These are phyloP conservation scores for Tretioscincus oriximinensis DNA, from an alignment of 2,113 vertebrate species.

Conservation along the genomic window DNA sequence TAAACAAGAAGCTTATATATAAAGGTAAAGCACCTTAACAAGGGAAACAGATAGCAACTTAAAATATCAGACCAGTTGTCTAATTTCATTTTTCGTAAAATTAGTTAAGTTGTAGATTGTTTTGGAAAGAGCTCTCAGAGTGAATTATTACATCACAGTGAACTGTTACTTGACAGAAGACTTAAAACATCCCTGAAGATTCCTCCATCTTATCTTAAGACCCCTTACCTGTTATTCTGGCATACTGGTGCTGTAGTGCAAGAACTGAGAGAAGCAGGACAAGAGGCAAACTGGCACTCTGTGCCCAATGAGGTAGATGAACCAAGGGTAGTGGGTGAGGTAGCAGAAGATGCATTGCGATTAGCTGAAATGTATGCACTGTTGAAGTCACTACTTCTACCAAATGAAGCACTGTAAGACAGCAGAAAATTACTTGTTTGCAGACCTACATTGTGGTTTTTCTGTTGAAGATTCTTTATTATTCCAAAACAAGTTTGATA, in stretches of 20 bases:
- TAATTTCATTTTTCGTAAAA: background rate
- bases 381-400: conserved; percentile 76
- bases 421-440: conserved; percentile 70
- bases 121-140: conserved; percentile 13
- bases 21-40: background rate
- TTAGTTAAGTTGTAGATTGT: background rate
- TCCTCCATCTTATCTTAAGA: conserved; percentile 23
- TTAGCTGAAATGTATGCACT: conserved; percentile 77
- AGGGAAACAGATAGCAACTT: conserved; percentile 48
- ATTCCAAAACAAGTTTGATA: too few relatives aligned
- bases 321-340: conserved; percentile 74
- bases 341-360: conserved; percentile 73
- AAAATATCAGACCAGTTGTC: conserved; percentile 24
- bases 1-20: conserved; percentile 40
- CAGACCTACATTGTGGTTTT: conserved; percentile 25
- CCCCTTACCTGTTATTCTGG: conserved; percentile 69
- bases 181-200: background rate
- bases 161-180: background rate
- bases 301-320: conserved; percentile 71
- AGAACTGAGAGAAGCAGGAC: conserved; percentile 65
- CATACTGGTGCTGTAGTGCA: conserved; percentile 56
- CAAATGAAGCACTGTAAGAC: conserved; percentile 78
- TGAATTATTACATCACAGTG: background rate
- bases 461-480: background rate
- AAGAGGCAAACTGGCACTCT: conserved; percentile 72